Conservation (phyloP, 2,113 vertebrate genomes). For the Narcine bancroftii region DNA sequence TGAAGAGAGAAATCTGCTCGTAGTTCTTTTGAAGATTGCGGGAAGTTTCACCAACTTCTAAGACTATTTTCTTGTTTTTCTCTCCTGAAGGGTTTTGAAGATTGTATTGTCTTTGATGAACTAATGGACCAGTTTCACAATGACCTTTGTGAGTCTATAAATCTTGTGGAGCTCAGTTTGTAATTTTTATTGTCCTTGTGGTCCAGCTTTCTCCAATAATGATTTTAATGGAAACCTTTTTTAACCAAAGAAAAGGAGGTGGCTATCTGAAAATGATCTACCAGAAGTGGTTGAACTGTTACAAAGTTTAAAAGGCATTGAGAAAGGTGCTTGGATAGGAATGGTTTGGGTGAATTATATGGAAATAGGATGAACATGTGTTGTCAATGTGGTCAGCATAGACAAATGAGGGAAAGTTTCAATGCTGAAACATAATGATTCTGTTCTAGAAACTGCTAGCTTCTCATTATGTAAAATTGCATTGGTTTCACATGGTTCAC, state of each 20-base stretch:
- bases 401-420: too few species aligned
- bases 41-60: not conserved
- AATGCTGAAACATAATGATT: too few species aligned
- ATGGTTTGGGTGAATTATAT: too few species aligned
- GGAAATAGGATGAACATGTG: too few species aligned
- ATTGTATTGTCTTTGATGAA: conserved; percentile 88
- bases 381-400: too few species aligned
- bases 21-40: not conserved
- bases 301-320: too few species aligned
- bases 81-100: conserved; percentile 82
- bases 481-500: not conserved
- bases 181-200: not conserved
- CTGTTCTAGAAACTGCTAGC: not conserved
- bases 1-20: not conserved
- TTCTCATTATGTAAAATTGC: not conserved
- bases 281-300: too few species aligned
- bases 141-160: conserved; percentile 71
- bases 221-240: not conserved
- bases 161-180: conserved; percentile 17
- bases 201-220: not conserved
- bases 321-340: too few species aligned
- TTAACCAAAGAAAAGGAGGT: not conserved
- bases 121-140: conserved; percentile 77
- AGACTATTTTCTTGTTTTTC: not conserved
- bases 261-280: too few species aligned